These are phyloP conservation scores for Drosophila nigritarsus DNA, from an alignment of 2,888 invertebrate species.

Conservation along the genomic window DNA sequence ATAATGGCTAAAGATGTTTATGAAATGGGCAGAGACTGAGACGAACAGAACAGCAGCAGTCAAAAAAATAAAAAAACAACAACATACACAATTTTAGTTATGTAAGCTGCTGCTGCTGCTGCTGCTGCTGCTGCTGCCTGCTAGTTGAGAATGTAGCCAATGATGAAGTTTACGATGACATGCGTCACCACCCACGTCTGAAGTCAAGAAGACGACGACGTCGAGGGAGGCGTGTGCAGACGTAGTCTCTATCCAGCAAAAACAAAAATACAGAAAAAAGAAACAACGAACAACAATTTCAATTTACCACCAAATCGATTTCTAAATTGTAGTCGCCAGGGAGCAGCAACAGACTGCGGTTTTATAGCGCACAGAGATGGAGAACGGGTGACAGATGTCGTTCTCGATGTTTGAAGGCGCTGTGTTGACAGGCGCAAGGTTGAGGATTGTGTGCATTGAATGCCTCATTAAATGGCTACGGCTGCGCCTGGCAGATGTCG, in stretches of 20 bases:
- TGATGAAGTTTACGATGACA: constrained; percentile 83
- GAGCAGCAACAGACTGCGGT: constrained; percentile 57
- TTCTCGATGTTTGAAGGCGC: constrained; percentile 36
- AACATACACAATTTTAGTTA: constrained; percentile 59
- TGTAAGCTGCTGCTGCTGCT: constrained; percentile 58
- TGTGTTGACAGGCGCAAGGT: constrained; percentile 73
- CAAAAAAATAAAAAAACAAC: constrained; percentile 16
- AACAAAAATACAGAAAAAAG: constrained; percentile 2
- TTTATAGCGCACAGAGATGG: constrained; percentile 57
- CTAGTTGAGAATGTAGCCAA: constrained; percentile 60
- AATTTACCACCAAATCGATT: constrained; percentile 78
- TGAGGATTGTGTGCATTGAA: constrained; percentile 67
- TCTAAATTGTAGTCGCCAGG: constrained; percentile 62
- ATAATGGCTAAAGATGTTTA: constrained; percentile 66
- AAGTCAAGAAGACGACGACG: constrained; percentile 32
- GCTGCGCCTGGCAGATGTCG: constrained; percentile 48
- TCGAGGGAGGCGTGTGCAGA: constrained; percentile 62
- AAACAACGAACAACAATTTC: constrained; percentile 73
- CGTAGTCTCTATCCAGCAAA: constrained; percentile 26
- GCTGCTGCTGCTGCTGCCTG: constrained; percentile 29
- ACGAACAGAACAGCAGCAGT: constrained; percentile 48
- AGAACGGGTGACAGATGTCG: constrained; percentile 76
- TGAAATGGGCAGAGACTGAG: constrained; percentile 76
- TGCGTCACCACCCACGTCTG: constrained; percentile 83
- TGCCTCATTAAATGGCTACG: constrained; percentile 80